Evolutionary conservation across 1,140 invertebrate species (phyloP), one percentile per base, ranked within the genome.

Genomic region (Ceratina japonica): DNA sequence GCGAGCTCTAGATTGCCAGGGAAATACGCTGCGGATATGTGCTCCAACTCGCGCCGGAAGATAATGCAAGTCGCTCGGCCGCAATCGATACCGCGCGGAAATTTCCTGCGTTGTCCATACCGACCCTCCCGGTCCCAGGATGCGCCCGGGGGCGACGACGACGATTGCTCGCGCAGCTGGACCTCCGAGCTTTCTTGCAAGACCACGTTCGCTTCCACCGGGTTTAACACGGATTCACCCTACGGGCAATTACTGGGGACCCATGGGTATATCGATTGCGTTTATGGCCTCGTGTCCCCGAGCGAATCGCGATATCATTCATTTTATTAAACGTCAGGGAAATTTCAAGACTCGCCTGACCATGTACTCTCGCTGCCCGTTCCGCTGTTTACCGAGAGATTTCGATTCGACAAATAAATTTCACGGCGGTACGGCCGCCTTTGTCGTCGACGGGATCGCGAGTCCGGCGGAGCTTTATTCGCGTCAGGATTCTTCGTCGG

Each of bases 71-170:
- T 52, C 59, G 59, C 44, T 20, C 52, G 49, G 63, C 75, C 75
- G 51, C 83, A 85, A 85, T 85, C 84, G 83, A 85, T 85, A 81
- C 59, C 58, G 74, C 73, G 83, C 56, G 75, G 83, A 81, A 85
- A 85, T 85, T 85, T 85, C 70, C 69, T 66, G 37, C 76, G 71
- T 51, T 80, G 66, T 85, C 73, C 83, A 13, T 8, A 8, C 16
- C 22, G 24, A 15, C 18, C 49, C 10, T 70, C 37, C 37, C 31
- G 20, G n/a, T 44, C 15, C 0, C 56, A 22, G 65, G 44, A n/a
- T 37, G 65, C 37, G 31, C 13, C 65, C 65, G 8, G 37, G 44
- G 56, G 44, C 75, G 10, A 52, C 18, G 54, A 52, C 18, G 54
- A 31, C 37, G 37, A 44, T 44, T 54, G 56, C n/a, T 18, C 59